Conservation (phyloP, 2,888 invertebrate species). For the Himalopsyche japonica region DNA sequence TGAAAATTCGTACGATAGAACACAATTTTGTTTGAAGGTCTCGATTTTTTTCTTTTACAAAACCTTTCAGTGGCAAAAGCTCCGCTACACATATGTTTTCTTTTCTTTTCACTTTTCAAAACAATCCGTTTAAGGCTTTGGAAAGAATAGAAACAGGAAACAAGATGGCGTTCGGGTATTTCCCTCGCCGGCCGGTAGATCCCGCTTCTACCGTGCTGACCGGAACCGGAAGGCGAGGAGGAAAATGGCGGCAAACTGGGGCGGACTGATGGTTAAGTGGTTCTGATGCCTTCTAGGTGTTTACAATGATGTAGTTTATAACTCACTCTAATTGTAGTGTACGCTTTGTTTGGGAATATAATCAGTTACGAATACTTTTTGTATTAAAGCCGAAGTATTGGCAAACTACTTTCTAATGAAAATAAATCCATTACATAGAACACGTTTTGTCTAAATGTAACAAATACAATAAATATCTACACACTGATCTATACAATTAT, state of each 20-base stretch:
- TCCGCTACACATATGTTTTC: background rate
- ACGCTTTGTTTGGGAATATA: background rate
- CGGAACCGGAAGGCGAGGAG: constrained; percentile 14
- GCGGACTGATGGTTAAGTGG: background rate
- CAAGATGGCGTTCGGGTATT: background rate
- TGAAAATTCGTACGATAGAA: background rate
- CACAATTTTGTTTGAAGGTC: background rate
- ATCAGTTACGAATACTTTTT: too few species aligned
- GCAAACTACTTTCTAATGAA: too few species aligned
- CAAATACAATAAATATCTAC: too few species aligned
- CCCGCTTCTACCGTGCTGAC: constrained; percentile 5
- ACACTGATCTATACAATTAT: too few species aligned
- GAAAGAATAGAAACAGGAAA: background rate
- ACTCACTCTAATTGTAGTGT: background rate
- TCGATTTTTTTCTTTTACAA: background rate
- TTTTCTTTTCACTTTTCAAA: background rate
- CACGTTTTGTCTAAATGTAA: too few species aligned
- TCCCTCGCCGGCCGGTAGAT: background rate
- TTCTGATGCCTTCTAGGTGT: background rate
- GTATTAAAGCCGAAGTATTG: too few species aligned
- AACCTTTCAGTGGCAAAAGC: background rate
- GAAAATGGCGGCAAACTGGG: constrained; percentile 18
- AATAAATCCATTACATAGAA: too few species aligned
- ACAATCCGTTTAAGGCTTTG: background rate
- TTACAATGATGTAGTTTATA: background rate